Percentiles rank a stretch among this genome's conserved stretches.
These are phyloP conservation scores for Myzus persicae DNA, from an alignment of 1,140 invertebrate genomes.

Conservation along the genomic window DNA sequence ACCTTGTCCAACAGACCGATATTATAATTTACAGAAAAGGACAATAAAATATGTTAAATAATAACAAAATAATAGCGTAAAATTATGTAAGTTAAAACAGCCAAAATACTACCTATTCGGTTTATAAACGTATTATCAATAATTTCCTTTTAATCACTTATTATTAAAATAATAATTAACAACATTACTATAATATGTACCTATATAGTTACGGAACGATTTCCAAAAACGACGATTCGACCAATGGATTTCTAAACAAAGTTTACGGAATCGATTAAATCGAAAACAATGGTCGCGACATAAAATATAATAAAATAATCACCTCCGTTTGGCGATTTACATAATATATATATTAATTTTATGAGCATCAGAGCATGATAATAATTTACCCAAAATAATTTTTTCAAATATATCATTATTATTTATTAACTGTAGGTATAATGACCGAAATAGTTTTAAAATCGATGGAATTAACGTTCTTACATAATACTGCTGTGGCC, in stretches of 20 bases:
- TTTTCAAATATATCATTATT: not conserved
- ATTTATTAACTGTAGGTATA: not conserved
- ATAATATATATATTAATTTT: not conserved
- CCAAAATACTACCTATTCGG: not conserved
- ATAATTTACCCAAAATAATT: not conserved
- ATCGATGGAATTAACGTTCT: not conserved
- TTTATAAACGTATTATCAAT: not conserved
- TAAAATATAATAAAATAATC: not conserved
- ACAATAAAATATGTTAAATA: not conserved
- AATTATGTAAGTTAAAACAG: not conserved
- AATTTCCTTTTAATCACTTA: not conserved
- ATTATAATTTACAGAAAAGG: not conserved
- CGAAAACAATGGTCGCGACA: not conserved
- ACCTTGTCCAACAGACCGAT: not conserved
- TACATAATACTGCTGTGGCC: not conserved
- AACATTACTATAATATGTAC: constrained; percentile 13
- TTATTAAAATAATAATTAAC: no score
- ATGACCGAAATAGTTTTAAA: not conserved
- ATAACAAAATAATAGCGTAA: not conserved
- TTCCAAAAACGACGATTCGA: not conserved
- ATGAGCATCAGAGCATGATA: not conserved
- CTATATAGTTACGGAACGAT: not conserved
- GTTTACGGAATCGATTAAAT: not conserved
- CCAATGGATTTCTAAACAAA: not conserved
- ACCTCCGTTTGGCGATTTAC: not conserved